These are phyloP conservation scores for Nasonia longicornis DNA, from an alignment of 1,140 invertebrate genomes.

Conservation along the genomic window DNA sequence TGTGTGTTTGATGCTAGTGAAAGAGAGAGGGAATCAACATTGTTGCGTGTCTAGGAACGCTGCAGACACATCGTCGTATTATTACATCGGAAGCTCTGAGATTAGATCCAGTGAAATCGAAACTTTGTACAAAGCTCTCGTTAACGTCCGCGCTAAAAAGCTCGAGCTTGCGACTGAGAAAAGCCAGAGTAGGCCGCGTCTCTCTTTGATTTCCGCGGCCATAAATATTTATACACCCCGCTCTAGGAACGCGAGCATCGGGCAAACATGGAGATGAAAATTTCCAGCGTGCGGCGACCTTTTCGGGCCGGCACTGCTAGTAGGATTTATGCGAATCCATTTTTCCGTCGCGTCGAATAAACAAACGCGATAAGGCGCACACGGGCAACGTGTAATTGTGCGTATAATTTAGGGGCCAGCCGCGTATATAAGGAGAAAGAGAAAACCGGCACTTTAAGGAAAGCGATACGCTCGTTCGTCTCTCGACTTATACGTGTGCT, in stretches of 20 bases:
- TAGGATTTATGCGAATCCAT: neutral
- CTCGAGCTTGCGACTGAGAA: neutral
- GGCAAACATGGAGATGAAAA: neutral
- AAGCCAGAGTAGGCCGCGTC: neutral
- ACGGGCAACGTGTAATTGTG: slow-evolving; percentile 59
- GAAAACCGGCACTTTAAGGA: slow-evolving; percentile 59
- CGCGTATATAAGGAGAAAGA: slow-evolving; percentile 37
- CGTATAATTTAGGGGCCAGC: slow-evolving; percentile 64
- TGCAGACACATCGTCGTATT: neutral
- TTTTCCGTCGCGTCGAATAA: slow-evolving; percentile 19
- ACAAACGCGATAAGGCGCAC: slow-evolving; percentile 4
- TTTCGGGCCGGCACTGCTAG: neutral
- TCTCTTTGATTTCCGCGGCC: slow-evolving; percentile 8
- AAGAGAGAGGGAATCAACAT: neutral
- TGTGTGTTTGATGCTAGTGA: neutral
- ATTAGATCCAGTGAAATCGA: neutral
- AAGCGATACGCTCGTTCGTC: slow-evolving; percentile 61
- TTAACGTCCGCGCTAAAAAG: neutral
- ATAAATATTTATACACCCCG: slow-evolving; percentile 28
- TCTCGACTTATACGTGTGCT: slow-evolving; percentile 22
- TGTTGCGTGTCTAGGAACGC: neutral
- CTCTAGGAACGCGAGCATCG: neutral
- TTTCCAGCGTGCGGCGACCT: neutral
- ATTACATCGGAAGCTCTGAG: neutral
- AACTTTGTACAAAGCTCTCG: too few species aligned